Evolutionary conservation across 1,140 invertebrate genomes (phyloP).

Genomic region (Drosophila bipectinata): DNA sequence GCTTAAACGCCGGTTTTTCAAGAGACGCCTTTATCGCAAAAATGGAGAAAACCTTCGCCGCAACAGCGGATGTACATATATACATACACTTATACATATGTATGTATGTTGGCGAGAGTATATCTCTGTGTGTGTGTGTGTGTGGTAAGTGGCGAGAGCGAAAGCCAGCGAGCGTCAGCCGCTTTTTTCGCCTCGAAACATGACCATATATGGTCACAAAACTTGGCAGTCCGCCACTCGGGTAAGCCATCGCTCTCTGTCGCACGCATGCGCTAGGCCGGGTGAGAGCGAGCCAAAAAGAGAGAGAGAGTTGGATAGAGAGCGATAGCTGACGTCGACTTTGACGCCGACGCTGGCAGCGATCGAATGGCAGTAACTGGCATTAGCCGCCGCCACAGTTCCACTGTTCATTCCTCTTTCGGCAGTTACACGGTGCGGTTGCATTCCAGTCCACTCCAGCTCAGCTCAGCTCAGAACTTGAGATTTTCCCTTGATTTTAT

Average conservation of each 20-base stretch:
- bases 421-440: constrained; percentile 69
- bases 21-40: constrained; percentile 51
- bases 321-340: background rate
- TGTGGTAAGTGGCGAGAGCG: constrained; percentile 37
- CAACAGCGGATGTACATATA: background rate
- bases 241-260: constrained; percentile 60
- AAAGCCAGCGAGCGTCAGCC: constrained; percentile 41
- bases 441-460: constrained; percentile 16
- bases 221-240: constrained; percentile 57
- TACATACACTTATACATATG: background rate
- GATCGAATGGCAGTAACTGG: constrained; percentile 72
- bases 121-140: background rate
- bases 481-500: constrained; percentile 43
- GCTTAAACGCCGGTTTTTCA: constrained; percentile 46
- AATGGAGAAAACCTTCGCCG: constrained; percentile 69
- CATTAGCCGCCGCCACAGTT: constrained; percentile 36
- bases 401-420: constrained; percentile 73
- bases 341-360: constrained; percentile 47
- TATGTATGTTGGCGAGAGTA: background rate
- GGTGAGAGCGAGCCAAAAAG: constrained; percentile 28
- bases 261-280: constrained; percentile 52
- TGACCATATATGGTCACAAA: constrained; percentile 84
- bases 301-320: background rate
- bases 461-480: constrained; percentile 9
- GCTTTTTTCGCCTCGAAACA: constrained; percentile 72